Conservation (phyloP, 2,113 vertebrate genomes). For the Setophaga kirtlandii region DNA sequence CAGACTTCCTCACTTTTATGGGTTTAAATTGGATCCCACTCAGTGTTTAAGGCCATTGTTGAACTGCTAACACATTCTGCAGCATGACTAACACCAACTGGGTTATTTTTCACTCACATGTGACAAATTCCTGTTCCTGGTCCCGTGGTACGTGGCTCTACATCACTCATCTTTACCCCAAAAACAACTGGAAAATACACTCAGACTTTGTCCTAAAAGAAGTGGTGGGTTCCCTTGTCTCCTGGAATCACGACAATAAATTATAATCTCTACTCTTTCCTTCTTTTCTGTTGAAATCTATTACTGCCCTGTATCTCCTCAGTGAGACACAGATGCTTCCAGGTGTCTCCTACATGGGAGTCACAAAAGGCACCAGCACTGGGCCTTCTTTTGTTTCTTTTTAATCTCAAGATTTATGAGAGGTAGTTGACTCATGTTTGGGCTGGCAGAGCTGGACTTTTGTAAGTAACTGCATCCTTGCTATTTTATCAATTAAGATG, state of each 20-base stretch:
- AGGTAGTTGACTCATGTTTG: background rate
- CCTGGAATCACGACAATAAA: background rate
- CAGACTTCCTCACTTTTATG: slow-evolving; percentile 42
- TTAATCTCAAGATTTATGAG: background rate
- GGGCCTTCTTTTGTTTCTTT: background rate
- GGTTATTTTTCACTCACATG: background rate
- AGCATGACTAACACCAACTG: background rate
- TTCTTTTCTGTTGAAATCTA: background rate
- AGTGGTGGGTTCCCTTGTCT: background rate
- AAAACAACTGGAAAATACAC: background rate
- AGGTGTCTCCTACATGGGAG: background rate
- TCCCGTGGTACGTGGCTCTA: accelerated
- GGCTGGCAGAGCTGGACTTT: background rate
- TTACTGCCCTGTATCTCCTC: background rate
- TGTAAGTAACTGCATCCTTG: background rate
- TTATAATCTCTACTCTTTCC: background rate
- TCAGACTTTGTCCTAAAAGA: background rate
- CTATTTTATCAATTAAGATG: background rate
- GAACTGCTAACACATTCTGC: background rate
- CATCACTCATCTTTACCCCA: background rate
- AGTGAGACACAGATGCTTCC: background rate
- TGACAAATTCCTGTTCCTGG: background rate
- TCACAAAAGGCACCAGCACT: background rate
- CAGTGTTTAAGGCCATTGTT: slow-evolving; percentile 18
- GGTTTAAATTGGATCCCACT: slow-evolving; percentile 28